These are phyloP conservation scores for Mesopsocus fuscifrons DNA, from an alignment of 2,888 invertebrate species.

Conservation along the genomic window DNA sequence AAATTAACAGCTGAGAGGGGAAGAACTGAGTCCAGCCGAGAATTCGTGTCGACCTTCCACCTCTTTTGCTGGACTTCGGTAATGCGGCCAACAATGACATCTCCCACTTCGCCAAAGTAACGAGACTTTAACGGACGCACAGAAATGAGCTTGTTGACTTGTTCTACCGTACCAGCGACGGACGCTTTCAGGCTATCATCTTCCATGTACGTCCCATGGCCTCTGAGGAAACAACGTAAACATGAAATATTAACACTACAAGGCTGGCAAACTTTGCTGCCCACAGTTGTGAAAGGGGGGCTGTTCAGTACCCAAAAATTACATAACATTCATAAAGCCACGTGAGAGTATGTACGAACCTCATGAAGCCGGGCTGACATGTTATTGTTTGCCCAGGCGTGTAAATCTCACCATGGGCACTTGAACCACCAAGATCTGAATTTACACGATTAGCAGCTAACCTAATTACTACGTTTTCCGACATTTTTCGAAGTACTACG, in stretches of 20 bases:
- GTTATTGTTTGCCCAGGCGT: slow-evolving; percentile 82
- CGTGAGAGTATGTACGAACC: no score
- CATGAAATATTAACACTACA: slow-evolving; percentile 3
- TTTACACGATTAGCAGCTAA: slow-evolving; percentile 45
- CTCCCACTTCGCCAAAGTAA: slow-evolving; percentile 87
- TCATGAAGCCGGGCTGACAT: slow-evolving; percentile 63
- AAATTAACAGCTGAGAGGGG: slow-evolving; percentile 85
- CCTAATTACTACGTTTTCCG: slow-evolving; percentile 38
- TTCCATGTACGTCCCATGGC: slow-evolving; percentile 86
- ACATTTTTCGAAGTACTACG: slow-evolving; percentile 24
- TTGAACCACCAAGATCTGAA: slow-evolving; percentile 32
- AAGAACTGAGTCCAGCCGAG: slow-evolving; percentile 70
- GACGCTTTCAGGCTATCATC: slow-evolving; percentile 73
- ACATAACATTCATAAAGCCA: no score
- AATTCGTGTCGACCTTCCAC: slow-evolving; percentile 92
- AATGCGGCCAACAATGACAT: slow-evolving; percentile 89
- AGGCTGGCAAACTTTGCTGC: no score
- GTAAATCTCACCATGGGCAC: slow-evolving; percentile 43
- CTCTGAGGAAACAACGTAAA: slow-evolving; percentile 34
- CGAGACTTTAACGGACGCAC: slow-evolving; percentile 80
- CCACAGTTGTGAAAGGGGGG: no score
- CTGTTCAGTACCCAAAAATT: no score
- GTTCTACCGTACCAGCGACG: slow-evolving; percentile 84
- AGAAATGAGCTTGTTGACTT: slow-evolving; percentile 86
- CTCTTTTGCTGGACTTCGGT: slow-evolving; percentile 83